Evolutionary conservation across 2,888 invertebrate genomes (phyloP).

Genomic region (Brenthis ino): DNA sequence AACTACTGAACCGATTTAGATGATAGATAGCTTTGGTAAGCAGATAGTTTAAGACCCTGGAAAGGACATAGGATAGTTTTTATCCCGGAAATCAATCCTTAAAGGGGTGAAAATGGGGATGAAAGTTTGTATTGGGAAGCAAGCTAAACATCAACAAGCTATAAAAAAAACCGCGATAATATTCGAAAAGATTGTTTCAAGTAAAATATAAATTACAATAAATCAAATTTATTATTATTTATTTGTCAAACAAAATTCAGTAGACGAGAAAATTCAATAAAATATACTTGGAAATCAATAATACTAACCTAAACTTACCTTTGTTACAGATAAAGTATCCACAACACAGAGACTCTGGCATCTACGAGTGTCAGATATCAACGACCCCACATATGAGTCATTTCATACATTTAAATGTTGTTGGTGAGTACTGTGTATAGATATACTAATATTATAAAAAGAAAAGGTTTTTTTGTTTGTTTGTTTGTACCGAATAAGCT

Average conservation of each 20-base stretch:
- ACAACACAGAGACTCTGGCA: conserved; percentile 93
- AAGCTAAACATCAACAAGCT: no score
- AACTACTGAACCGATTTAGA: no score
- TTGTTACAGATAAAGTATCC: conserved; percentile 93
- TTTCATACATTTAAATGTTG: conserved; percentile 94
- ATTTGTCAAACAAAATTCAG: conserved; percentile 10
- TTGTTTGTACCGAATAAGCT: background rate
- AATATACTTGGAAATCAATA: background rate
- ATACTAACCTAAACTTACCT: conserved; percentile 10
- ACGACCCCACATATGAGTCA: conserved; percentile 96
- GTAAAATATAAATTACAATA: no score
- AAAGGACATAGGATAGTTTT: no score
- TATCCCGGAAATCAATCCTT: no score
- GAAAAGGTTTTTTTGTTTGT: background rate
- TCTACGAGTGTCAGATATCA: conserved; percentile 97
- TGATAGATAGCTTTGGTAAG: no score
- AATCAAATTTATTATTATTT: no score
- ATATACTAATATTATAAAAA: background rate
- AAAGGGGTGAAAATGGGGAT: no score
- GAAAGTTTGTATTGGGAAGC: no score
- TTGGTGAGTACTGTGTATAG: conserved; percentile 86
- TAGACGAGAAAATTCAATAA: conserved; percentile 9
- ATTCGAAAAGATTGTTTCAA: no score
- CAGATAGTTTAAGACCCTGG: no score
- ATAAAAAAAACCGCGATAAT: no score